Percentiles rank a stretch among this genome's conserved stretches.
Evolutionary conservation across 2,888 invertebrate species (phyloP).

Genomic region (Mesopsocus fuscifrons): DNA sequence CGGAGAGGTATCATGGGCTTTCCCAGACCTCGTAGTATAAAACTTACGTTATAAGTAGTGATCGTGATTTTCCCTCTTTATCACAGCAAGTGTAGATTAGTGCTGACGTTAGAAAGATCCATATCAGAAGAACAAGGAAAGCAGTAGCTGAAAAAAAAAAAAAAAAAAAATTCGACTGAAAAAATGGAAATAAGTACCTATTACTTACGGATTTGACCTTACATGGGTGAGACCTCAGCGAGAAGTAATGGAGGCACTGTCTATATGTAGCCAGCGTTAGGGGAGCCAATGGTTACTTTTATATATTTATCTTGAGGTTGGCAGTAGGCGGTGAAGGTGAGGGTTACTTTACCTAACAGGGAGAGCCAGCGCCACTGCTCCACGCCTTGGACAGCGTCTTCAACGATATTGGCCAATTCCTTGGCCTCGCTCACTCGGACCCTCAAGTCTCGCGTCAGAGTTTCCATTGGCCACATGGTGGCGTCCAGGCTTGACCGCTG

Average conservation of each 20-base stretch:
- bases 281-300: no score
- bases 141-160: conserved; percentile 25
- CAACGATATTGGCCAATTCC: conserved; percentile 26
- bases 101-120: conserved; percentile 30
- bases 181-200: no score
- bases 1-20: no score
- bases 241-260: no score
- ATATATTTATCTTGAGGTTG: no score
- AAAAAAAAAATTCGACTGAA: no score
- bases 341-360: conserved; percentile 41
- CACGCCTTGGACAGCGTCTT: conserved; percentile 30
- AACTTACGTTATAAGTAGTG: conserved; percentile 21
- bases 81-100: conserved; percentile 27
- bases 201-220: no score
- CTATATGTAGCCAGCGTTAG: no score
- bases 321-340: no score
- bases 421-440: conserved; percentile 26
- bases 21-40: no score
- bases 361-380: conserved; percentile 44
- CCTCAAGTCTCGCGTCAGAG: conserved; percentile 36
- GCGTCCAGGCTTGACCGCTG: conserved; percentile 35
- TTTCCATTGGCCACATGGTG: conserved; percentile 36
- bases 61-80: conserved; percentile 23
- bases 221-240: no score
- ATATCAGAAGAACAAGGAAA: conserved; percentile 29